Evolutionary conservation across 2,888 invertebrate genomes (phyloP).

Genomic region (Patella ulyssiponensis): DNA sequence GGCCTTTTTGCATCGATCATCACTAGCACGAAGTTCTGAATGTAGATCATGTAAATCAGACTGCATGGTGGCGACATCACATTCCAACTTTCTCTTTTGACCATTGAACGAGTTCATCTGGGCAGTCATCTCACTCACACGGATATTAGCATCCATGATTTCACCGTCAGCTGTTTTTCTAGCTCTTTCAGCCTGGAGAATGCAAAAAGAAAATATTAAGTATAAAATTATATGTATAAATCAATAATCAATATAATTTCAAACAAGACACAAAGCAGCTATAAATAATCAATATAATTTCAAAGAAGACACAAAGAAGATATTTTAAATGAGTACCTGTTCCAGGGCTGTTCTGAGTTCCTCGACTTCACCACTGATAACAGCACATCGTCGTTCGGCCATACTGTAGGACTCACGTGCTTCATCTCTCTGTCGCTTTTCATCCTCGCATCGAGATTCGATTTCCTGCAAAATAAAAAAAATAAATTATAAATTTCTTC

Average conservation of each 20-base stretch:
- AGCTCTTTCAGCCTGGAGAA: not conserved
- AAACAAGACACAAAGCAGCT: no score
- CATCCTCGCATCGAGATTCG: slow-evolving; percentile 95
- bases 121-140: slow-evolving; percentile 85
- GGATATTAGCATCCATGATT: not conserved
- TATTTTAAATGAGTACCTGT: not conserved
- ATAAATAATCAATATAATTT: not conserved
- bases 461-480: slow-evolving; percentile 75
- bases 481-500: not conserved
- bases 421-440: slow-evolving; percentile 97
- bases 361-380: slow-evolving; percentile 97
- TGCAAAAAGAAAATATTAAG: not conserved
- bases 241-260: no score
- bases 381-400: slow-evolving; percentile 96
- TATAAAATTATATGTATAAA: not conserved
- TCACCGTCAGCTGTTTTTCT: not conserved
- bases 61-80: slow-evolving; percentile 92
- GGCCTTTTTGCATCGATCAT: slow-evolving; percentile 78
- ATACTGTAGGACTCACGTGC: slow-evolving; percentile 97
- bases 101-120: slow-evolving; percentile 93
- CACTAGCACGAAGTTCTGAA: slow-evolving; percentile 98
- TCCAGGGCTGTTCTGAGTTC: slow-evolving; percentile 96
- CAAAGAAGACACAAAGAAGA: not conserved
- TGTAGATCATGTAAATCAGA: slow-evolving; percentile 96
- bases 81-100: slow-evolving; percentile 98